A percentile compares a stretch with the other conserved stretches of the same genome.
phyloP scores from a whole-genome alignment of 2,113 vertebrate genomes.

The Catharus fuscescens region DNA sequence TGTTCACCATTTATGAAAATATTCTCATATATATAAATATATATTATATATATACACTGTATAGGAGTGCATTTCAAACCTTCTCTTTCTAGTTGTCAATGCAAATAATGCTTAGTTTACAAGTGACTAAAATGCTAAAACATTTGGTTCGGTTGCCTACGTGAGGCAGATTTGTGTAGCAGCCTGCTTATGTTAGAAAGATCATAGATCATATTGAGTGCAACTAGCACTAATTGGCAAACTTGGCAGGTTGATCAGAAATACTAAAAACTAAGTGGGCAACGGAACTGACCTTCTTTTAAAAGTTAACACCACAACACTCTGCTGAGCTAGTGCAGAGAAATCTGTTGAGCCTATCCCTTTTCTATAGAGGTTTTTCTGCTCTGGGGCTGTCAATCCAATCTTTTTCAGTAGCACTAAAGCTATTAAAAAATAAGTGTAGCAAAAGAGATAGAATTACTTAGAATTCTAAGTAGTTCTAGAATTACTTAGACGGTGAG shows the following conservation, averaged over 20 bases:
- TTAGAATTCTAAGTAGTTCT: too few species aligned
- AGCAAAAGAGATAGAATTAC: not conserved
- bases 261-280: slow-evolving; percentile 1
- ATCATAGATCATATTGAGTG: slow-evolving; percentile 1
- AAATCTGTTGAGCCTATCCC: not conserved
- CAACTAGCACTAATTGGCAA: slow-evolving; percentile 14
- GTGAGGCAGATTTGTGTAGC: not conserved
- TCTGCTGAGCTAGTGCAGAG: not conserved
- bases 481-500: not conserved
- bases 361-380: not conserved
- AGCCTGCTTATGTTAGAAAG: not conserved
- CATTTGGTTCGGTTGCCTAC: not conserved
- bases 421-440: not conserved
- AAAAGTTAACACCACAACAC: not conserved
- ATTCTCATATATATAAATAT: not conserved
- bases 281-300: not conserved
- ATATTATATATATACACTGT: too few species aligned
- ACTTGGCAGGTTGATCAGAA: not conserved
- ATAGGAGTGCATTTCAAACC: not conserved
- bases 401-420: not conserved
- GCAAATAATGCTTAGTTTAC: not conserved
- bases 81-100: not conserved
- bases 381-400: not conserved
- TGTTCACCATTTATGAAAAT: not conserved
- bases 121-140: not conserved